Conservation (phyloP, 2,888 invertebrate species). For the Lampropteryx suffumata region DNA sequence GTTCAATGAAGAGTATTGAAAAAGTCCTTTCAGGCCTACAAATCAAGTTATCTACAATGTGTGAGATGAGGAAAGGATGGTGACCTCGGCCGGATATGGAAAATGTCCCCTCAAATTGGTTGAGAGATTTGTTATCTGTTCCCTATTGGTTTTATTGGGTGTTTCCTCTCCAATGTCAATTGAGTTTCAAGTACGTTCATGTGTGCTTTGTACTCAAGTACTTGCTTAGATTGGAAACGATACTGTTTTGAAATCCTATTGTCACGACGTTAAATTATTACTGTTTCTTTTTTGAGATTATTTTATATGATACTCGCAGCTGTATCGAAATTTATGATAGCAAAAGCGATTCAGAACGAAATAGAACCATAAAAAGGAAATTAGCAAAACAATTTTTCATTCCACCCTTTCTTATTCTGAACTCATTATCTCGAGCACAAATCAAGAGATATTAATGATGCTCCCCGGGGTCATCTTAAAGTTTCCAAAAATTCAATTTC, state of each 20-base stretch:
- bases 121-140: constrained; percentile 65
- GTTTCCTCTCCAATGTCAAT: constrained; percentile 56
- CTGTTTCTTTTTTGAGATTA: too few relatives aligned
- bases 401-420: constrained; percentile 18
- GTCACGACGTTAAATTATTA: too few relatives aligned
- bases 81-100: constrained; percentile 76
- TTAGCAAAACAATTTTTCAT: constrained; percentile 14
- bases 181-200: constrained; percentile 35
- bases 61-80: constrained; percentile 56
- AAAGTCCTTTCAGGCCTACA: constrained; percentile 71
- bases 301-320: too few relatives aligned
- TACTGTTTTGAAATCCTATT: not conserved
- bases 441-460: constrained; percentile 56
- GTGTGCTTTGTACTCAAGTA: constrained; percentile 13
- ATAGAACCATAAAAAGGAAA: constrained; percentile 9
- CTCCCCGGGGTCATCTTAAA: constrained; percentile 47
- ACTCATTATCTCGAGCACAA: constrained; percentile 27
- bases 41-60: constrained; percentile 67
- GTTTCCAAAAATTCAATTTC: constrained; percentile 41
- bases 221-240: constrained; percentile 8
- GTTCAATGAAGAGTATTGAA: constrained; percentile 77
- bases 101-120: constrained; percentile 72
- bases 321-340: too few relatives aligned
- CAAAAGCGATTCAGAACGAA: constrained; percentile 3
- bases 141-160: constrained; percentile 55